Evolutionary conservation across 2,888 invertebrate species (phyloP).

Genomic region (Protonemura montana): DNA sequence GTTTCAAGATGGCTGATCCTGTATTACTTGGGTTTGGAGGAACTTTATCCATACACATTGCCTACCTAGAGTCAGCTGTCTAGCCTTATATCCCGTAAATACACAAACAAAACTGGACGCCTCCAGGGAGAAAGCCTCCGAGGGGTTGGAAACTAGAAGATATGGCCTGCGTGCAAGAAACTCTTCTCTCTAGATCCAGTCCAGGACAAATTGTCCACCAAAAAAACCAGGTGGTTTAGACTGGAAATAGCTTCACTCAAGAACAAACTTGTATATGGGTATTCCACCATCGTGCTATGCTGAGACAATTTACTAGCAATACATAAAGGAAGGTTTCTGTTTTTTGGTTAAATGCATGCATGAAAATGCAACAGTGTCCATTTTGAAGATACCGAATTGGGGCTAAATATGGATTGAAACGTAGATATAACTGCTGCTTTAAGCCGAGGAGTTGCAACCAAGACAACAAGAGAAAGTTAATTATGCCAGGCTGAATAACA

Average conservation of each 20-base stretch:
- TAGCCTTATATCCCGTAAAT: constrained; percentile 33
- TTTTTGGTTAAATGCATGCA: too few relatives aligned
- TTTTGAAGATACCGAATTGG: too few relatives aligned
- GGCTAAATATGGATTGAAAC: too few relatives aligned
- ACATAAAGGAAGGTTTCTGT: too few relatives aligned
- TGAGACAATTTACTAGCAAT: too few relatives aligned
- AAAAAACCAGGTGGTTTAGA: background rate
- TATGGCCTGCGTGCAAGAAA: constrained; percentile 21
- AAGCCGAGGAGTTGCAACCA: too few relatives aligned
- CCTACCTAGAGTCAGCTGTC: constrained; percentile 30
- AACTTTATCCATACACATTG: constrained; percentile 39
- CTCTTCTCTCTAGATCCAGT: background rate
- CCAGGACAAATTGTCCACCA: background rate
- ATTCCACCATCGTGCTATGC: too few relatives aligned
- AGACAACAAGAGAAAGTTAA: too few relatives aligned
- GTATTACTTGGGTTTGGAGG: constrained; percentile 4
- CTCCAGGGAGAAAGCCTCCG: constrained; percentile 15
- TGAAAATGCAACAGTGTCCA: too few relatives aligned
- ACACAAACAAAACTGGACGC: constrained; percentile 36
- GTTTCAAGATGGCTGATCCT: constrained; percentile 40
- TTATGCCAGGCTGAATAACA: too few relatives aligned
- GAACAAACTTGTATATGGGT: background rate
- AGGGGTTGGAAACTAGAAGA: constrained; percentile 32
- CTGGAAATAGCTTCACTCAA: background rate
- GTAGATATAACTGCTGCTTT: too few relatives aligned